Percentiles rank a stretch among this genome's conserved stretches.
Evolutionary conservation across 2,797 vertebrate species (phyloP).

Genomic region (Malacoraja senta): DNA sequence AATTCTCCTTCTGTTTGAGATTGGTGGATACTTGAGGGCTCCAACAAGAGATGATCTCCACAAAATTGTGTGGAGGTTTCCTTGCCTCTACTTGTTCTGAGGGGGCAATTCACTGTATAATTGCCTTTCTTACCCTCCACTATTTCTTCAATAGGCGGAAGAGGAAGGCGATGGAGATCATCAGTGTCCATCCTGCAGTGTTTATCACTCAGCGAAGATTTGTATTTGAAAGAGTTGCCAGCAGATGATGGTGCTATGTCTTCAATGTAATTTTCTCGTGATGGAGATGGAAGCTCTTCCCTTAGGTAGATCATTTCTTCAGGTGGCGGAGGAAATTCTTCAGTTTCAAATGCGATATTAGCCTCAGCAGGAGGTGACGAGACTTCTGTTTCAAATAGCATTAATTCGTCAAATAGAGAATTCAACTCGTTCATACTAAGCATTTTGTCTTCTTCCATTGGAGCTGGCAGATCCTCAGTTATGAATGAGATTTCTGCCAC

Average conservation of each 20-base stretch:
- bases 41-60: not conserved
- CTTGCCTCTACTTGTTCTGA: not conserved
- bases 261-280: conserved; percentile 51
- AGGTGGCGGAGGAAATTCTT: conserved; percentile 53
- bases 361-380: not conserved
- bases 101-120: not conserved
- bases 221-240: not conserved
- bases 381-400: not conserved
- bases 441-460: not conserved
- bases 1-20: not conserved
- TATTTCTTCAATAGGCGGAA: not conserved
- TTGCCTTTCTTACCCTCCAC: not conserved
- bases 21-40: not conserved
- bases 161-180: not conserved
- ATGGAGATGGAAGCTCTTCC: conserved; percentile 36
- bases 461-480: conserved; percentile 40
- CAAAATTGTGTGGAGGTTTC: not conserved
- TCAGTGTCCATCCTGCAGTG: not conserved
- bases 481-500: conserved; percentile 51
- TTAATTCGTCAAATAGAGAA: conserved; percentile 11
- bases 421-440: not conserved
- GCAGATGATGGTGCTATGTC: conserved; percentile 49
- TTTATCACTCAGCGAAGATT: not conserved
- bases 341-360: not conserved
- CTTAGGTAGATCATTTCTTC: conserved; percentile 44